Base-by-base conservation (phyloP, 2,113 vertebrate genomes). In the Colinus virginianus region DNA sequence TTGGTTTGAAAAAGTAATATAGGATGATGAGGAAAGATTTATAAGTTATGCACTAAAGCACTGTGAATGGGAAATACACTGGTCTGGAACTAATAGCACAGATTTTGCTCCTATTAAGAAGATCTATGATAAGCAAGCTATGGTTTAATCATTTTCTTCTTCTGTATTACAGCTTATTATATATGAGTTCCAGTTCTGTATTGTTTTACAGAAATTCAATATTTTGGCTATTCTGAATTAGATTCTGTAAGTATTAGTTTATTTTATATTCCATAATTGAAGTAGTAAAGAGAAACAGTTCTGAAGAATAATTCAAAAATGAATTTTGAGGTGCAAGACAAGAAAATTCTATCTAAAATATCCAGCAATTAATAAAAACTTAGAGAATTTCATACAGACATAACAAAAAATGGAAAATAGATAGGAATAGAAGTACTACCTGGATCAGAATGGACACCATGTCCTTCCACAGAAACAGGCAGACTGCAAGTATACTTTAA, bases 1-100 rank as follows among this genome's bases (percentile, higher is more conserved):
- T 92, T 95, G 63, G 88, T 97, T 96, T 93, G 76, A 87, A 96
- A 96, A 97, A 97, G 90, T 96, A 92, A 97, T 93, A 96, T 22
- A 88, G 78, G 62, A 75, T 97, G 93, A 97, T 94, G 95, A 96
- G 90, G 95, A 97, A 38, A 96, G 93, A 96, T 97, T 93, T 96
- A 66, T 96, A 97, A 97, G 95, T 89, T 95, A 95, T 82, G 92
- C 71, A 94, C 84, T 97, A 96, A 96, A 97, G 81, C 81, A 92
- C 5, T 94, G 79, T 95, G 91, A 97, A 96, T 95, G 78, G 90
- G 69, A 97, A 97, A 97, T 81, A 97, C 6, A 8, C 15, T 93
- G 86, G 74, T 76, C 86, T 95, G 93, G 91, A 98, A 97, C 94
- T 95, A 97, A 97, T 87, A 72, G 75, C 75, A 95, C 7, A 88